Evolutionary conservation across 2,113 vertebrate species (phyloP).

Genomic region (Cryptotis parvus): DNA sequence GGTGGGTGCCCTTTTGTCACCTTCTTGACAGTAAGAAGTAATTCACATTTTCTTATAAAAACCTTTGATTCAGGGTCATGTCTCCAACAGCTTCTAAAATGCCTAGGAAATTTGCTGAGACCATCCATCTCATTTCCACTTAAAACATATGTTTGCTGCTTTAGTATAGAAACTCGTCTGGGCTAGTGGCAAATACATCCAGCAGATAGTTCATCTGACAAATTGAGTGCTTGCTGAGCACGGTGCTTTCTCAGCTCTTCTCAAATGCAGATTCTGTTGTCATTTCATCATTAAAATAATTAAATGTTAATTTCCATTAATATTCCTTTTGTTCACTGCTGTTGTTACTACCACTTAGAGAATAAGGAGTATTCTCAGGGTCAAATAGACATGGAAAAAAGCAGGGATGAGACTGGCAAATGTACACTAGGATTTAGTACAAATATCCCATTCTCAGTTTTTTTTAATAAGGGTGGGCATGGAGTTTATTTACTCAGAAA

Average conservation of each 20-base stretch:
- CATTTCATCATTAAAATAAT: constrained; percentile 2
- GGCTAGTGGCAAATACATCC: not conserved
- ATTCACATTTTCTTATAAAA: constrained; percentile 64
- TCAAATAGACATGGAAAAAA: not conserved
- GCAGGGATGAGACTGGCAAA: constrained; percentile 29
- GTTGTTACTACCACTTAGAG: not conserved
- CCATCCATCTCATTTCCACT: not conserved
- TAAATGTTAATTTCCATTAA: not conserved
- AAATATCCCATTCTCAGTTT: constrained; percentile 50
- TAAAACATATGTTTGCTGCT: constrained; percentile 9
- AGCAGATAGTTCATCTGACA: not conserved
- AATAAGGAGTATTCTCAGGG: constrained; percentile 9
- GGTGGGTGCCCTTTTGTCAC: constrained; percentile 33
- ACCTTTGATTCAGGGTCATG: not conserved
- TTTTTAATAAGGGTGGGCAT: constrained; percentile 64
- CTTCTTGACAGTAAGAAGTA: constrained; percentile 43
- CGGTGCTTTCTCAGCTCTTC: constrained; percentile 7
- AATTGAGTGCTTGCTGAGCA: not conserved
- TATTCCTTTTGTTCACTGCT: not conserved
- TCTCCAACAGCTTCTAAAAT: not conserved
- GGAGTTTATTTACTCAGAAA: constrained; percentile 69
- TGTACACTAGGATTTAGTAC: constrained; percentile 49
- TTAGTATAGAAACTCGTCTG: not conserved
- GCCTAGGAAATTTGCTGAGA: not conserved
- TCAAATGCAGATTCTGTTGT: not conserved